phyloP scores from a whole-genome alignment of 2,797 vertebrate species.

The Galaxias olidus region DNA sequence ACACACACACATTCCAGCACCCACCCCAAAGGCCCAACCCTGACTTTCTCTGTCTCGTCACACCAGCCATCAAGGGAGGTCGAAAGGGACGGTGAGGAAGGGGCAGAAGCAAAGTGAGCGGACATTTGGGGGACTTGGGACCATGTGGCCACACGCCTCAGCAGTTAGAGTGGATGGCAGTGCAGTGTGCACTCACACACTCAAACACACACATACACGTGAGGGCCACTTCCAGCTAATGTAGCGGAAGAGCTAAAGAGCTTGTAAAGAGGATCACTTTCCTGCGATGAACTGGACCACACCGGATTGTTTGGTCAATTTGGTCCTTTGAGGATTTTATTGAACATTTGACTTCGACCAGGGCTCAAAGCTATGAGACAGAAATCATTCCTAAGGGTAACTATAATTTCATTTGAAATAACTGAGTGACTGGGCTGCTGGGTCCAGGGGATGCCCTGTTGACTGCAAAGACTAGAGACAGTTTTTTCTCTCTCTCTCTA shows the following conservation, averaged over 20 bases:
- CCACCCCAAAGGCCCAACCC: conserved; percentile 62
- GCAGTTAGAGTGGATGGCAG: neutral
- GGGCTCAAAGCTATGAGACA: too few relatives aligned
- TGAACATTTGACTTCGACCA: too few relatives aligned
- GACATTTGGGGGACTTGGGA: conserved; percentile 28
- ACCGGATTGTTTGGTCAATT: neutral
- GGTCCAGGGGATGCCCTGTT: too few relatives aligned
- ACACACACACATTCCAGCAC: conserved; percentile 41
- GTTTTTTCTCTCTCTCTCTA: too few relatives aligned
- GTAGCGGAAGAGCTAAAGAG: neutral
- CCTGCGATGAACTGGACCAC: neutral
- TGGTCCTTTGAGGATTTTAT: too few relatives aligned
- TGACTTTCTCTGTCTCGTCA: conserved; percentile 54
- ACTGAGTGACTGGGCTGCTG: too few relatives aligned
- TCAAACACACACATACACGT: conserved; percentile 7
- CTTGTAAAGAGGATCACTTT: neutral
- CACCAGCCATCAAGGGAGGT: conserved; percentile 24
- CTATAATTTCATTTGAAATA: too few relatives aligned
- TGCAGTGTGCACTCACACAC: too few relatives aligned
- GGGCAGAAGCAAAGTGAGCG: conserved; percentile 34
- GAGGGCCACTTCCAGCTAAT: conserved; percentile 1
- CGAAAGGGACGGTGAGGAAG: conserved; percentile 9
- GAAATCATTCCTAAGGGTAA: too few relatives aligned
- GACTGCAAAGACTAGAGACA: too few relatives aligned
- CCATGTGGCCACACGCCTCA: conserved; percentile 24